A percentile compares a stretch with the other conserved stretches of the same genome.
Evolutionary conservation across 2,113 vertebrate species (phyloP).

Genomic region (Tachysurus vachellii): DNA sequence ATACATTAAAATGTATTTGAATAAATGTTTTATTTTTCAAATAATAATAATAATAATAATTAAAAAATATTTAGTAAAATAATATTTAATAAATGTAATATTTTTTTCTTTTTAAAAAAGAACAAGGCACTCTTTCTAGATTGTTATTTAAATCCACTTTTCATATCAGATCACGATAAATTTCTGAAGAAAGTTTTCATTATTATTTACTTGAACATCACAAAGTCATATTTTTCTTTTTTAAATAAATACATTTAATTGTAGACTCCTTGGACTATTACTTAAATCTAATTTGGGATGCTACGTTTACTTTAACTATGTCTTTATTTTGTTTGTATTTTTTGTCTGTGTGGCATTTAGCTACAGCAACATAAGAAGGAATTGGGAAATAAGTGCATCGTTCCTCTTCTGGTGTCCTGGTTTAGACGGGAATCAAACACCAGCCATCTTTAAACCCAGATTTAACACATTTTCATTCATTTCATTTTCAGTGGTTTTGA

Average conservation of each 20-base stretch:
- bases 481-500: neutral
- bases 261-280: neutral
- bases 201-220: neutral
- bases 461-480: neutral
- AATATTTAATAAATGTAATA: too few species aligned
- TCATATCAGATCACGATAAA: neutral
- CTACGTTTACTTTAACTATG: neutral
- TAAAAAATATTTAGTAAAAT: too few species aligned
- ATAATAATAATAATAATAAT: too few species aligned
- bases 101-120: too few species aligned
- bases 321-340: neutral
- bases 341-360: neutral
- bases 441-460: neutral
- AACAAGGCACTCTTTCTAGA: too few species aligned
- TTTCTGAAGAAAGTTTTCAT: neutral
- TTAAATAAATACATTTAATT: neutral
- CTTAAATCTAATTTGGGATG: neutral
- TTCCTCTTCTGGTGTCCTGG: neutral
- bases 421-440: neutral
- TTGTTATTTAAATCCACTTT: neutral
- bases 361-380: neutral
- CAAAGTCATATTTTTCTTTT: neutral
- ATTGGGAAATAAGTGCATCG: neutral
- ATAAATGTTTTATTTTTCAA: too few species aligned
- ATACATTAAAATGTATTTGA: neutral